phyloP scores from a whole-genome alignment of 1,140 invertebrate species.

The Tetramorium alpestre region DNA sequence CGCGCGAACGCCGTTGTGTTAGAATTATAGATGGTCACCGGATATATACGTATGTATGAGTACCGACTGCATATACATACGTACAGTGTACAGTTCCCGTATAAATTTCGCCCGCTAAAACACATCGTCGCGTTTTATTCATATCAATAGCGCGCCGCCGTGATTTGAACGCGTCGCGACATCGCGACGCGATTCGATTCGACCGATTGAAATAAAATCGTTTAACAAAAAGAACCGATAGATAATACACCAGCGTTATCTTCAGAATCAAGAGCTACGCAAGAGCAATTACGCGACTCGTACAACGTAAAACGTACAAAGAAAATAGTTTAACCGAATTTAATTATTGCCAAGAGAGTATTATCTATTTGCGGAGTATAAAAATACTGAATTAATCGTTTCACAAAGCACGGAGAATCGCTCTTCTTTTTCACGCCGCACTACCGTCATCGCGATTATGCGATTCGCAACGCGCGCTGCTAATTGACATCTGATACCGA shows the following conservation, averaged over 20 bases:
- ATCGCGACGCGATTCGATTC: not conserved
- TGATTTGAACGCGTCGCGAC: not conserved
- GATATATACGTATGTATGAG: not conserved
- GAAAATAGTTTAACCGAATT: not conserved
- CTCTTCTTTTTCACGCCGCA: conserved; percentile 17
- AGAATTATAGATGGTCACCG: conserved; percentile 35
- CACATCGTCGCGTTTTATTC: conserved; percentile 43
- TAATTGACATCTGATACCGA: conserved; percentile 61
- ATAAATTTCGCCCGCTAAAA: conserved; percentile 35
- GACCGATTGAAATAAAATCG: conserved; percentile 28
- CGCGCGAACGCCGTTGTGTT: conserved; percentile 16
- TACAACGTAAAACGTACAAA: not conserved
- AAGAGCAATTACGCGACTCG: not conserved
- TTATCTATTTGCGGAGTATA: not conserved
- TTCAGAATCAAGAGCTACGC: not conserved
- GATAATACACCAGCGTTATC: not conserved
- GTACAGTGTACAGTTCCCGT: conserved; percentile 1
- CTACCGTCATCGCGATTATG: conserved; percentile 42
- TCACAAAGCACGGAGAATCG: not conserved
- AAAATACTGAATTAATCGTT: not conserved
- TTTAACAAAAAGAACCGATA: conserved; percentile 23
- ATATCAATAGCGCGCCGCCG: conserved; percentile 15
- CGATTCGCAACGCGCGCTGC: conserved; percentile 47
- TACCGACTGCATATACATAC: not conserved
- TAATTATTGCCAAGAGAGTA: not conserved